Evolutionary conservation across 1,140 invertebrate genomes (phyloP).

Genomic region (Megathymus violae): DNA sequence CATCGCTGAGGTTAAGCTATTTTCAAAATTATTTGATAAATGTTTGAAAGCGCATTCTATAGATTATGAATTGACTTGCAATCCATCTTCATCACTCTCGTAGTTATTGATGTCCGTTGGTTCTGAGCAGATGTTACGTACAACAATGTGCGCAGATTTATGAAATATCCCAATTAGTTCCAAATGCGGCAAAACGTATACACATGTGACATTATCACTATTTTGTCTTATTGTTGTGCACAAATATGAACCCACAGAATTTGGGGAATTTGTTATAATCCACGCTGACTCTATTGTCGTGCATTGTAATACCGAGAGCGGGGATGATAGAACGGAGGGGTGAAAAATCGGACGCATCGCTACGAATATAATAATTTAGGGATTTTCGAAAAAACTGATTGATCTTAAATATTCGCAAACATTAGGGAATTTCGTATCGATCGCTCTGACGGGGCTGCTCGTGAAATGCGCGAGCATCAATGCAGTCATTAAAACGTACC

Average conservation of each 20-base stretch:
- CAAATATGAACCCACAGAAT: constrained; percentile 80
- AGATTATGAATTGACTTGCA: background rate
- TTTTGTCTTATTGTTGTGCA: constrained; percentile 78
- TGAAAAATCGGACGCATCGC: constrained; percentile 37
- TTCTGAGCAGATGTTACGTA: constrained; percentile 71
- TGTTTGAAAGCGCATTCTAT: background rate
- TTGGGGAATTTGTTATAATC: constrained; percentile 81
- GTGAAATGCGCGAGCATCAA: constrained; percentile 46
- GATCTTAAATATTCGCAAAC: constrained; percentile 43
- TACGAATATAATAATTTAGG: constrained; percentile 57
- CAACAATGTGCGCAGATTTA: constrained; percentile 67
- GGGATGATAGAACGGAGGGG: constrained; percentile 60
- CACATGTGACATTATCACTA: constrained; percentile 81
- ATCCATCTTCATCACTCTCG: constrained; percentile 20
- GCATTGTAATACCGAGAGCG: constrained; percentile 54
- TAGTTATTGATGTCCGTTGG: constrained; percentile 15
- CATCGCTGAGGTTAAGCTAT: no score
- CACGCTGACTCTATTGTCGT: constrained; percentile 70
- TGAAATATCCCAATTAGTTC: constrained; percentile 82
- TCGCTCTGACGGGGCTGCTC: constrained; percentile 16
- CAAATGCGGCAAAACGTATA: constrained; percentile 73
- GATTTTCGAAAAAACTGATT: constrained; percentile 51
- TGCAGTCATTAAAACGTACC: constrained; percentile 59
- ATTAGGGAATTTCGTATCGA: constrained; percentile 12
- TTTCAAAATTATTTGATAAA: no score